These are phyloP conservation scores for Ceratothoa steindachneri DNA, from an alignment of 2,888 invertebrate species.

Conservation along the genomic window DNA sequence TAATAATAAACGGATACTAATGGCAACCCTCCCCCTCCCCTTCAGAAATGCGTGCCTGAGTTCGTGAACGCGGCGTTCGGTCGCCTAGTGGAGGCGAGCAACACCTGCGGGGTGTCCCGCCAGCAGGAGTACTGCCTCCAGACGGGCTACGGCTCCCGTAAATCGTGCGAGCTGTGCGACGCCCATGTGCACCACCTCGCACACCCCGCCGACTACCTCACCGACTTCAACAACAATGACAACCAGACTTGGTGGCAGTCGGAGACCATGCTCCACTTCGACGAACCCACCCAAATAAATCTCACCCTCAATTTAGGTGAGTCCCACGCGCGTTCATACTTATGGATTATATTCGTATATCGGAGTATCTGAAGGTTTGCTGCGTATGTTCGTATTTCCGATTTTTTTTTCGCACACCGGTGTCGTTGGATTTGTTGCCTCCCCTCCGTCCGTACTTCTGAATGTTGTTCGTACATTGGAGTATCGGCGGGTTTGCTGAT, in stretches of 20 bases:
- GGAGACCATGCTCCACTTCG: slow-evolving; percentile 91
- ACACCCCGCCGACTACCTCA: slow-evolving; percentile 72
- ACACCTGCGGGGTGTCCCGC: slow-evolving; percentile 50
- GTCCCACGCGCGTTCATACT: slow-evolving; percentile 50
- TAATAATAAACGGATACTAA: too few relatives aligned
- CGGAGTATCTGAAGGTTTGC: too few relatives aligned
- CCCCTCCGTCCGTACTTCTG: too few relatives aligned
- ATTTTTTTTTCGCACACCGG: too few relatives aligned
- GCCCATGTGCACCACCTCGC: slow-evolving; percentile 58
- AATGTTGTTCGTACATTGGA: too few relatives aligned
- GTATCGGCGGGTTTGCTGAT: too few relatives aligned
- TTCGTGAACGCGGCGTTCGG: slow-evolving; percentile 47
- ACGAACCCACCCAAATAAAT: slow-evolving; percentile 88
- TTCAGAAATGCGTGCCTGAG: slow-evolving; percentile 45
- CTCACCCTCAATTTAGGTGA: slow-evolving; percentile 80
- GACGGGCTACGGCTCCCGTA: slow-evolving; percentile 60
- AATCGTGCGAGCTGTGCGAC: slow-evolving; percentile 68
- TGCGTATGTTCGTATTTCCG: too few relatives aligned
- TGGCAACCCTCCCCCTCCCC: too few relatives aligned
- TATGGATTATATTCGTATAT: too few relatives aligned
- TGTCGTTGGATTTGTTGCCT: too few relatives aligned
- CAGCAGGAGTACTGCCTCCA: slow-evolving; percentile 83
- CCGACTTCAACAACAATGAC: slow-evolving; percentile 84
- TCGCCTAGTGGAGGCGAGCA: slow-evolving; percentile 38
- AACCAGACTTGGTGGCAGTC: slow-evolving; percentile 97